These are phyloP conservation scores for Chelon labrosus DNA, from an alignment of 2,797 vertebrate genomes.

Conservation along the genomic window DNA sequence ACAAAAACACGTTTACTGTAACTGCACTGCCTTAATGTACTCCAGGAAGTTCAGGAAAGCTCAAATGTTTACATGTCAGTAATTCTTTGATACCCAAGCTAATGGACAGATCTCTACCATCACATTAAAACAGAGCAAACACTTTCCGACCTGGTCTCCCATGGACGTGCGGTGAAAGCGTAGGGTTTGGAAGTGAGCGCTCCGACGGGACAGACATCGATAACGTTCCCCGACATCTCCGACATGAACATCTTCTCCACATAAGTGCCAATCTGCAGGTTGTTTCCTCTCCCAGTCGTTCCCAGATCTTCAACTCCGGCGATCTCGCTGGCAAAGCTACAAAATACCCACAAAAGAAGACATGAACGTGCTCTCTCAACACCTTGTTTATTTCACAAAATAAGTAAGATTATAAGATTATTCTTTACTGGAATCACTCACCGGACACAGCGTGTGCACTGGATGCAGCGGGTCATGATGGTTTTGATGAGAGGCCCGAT, in stretches of 20 bases:
- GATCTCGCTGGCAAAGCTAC: conserved; percentile 96
- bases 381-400: background rate
- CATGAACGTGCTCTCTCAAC: background rate
- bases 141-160: conserved; percentile 93
- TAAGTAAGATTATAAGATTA: background rate
- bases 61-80: background rate
- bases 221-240: conserved; percentile 96
- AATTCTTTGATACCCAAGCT: background rate
- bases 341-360: background rate
- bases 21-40: background rate
- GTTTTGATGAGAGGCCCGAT: conserved; percentile 97
- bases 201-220: conserved; percentile 97
- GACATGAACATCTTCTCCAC: conserved; percentile 99
- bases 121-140: background rate
- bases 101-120: too few relatives aligned
- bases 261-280: conserved; percentile 97
- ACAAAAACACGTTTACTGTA: background rate
- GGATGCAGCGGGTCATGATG: conserved; percentile 99
- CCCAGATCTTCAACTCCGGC: conserved; percentile 98
- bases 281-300: conserved; percentile 96
- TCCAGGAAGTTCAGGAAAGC: background rate
- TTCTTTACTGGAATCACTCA: conserved; percentile 52
- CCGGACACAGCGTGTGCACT: conserved; percentile 98
- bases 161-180: conserved; percentile 95
- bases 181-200: conserved; percentile 98